Evolutionary conservation across 2,888 invertebrate genomes (phyloP).

Genomic region (Standfussiana lucernea): DNA sequence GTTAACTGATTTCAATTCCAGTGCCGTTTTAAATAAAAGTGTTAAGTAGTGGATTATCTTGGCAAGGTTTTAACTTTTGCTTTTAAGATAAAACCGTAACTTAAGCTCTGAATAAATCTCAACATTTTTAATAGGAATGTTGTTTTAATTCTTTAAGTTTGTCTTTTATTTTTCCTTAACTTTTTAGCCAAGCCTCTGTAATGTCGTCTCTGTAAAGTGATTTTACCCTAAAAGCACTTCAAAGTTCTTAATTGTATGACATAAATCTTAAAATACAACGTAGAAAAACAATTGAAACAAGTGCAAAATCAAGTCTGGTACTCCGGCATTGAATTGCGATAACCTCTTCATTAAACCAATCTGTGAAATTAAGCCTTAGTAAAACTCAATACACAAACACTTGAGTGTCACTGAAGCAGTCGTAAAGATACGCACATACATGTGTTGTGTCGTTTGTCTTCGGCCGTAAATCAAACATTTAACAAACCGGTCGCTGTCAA

Average conservation of each 20-base stretch:
- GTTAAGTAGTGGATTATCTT: conserved; percentile 19
- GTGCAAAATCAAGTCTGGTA: background rate
- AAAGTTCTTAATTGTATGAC: background rate
- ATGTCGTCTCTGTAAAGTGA: background rate
- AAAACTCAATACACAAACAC: conserved; percentile 58
- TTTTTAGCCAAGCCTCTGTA: background rate
- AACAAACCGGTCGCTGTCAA: conserved; percentile 80
- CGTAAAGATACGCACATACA: conserved; percentile 68
- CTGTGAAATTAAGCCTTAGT: conserved; percentile 34
- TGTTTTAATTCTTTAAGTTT: background rate
- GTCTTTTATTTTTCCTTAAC: background rate
- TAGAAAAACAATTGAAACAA: background rate
- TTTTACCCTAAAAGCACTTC: background rate
- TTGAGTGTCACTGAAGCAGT: conserved; percentile 69
- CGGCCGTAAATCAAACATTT: conserved; percentile 84
- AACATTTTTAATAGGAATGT: background rate
- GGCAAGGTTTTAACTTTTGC: conserved; percentile 16
- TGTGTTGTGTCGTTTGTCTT: conserved; percentile 74
- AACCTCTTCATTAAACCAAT: conserved; percentile 17
- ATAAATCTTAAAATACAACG: background rate
- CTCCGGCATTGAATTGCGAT: background rate
- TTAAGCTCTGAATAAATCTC: background rate
- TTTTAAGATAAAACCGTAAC: conserved; percentile 19
- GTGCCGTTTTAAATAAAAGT: conserved; percentile 3
- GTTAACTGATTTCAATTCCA: conserved; percentile 19